phyloP scores from a whole-genome alignment of 2,113 vertebrate species.

The Nyctibius bracteatus region DNA sequence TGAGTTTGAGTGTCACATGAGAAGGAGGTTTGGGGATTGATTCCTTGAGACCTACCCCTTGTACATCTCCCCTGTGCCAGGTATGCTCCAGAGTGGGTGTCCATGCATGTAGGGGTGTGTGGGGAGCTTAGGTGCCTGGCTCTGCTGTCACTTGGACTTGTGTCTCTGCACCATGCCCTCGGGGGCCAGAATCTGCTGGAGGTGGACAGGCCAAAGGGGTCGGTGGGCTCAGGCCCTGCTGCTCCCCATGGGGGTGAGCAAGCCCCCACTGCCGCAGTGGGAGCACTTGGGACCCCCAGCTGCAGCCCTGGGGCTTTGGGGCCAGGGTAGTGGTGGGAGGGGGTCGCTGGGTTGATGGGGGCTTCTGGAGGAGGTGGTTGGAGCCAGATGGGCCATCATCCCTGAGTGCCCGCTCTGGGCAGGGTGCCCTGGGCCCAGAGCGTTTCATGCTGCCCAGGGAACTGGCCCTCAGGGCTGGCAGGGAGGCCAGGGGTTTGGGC shows the following conservation, averaged over 20 bases:
- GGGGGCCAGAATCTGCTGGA: background rate
- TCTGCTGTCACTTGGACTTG: background rate
- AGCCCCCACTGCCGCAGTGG: background rate
- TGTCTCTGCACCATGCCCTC: background rate
- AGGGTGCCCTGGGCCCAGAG: too few species aligned
- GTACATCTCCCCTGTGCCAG: background rate
- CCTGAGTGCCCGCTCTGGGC: background rate
- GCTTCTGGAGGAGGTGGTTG: background rate
- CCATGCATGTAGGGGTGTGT: rapidly evolving
- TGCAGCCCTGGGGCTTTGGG: background rate
- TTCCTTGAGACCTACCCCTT: background rate
- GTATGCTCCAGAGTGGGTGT: background rate
- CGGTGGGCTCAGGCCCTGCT: background rate
- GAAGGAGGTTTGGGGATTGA: background rate
- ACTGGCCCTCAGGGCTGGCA: background rate
- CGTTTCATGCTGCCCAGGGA: background rate
- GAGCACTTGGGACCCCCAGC: background rate
- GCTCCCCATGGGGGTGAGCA: background rate
- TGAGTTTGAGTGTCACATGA: background rate
- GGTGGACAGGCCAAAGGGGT: background rate
- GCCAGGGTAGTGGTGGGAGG: background rate
- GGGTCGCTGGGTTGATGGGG: background rate
- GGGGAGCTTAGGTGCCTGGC: too few species aligned
- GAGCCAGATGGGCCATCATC: background rate
- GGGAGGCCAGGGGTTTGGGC: background rate